Percentiles rank a stretch among this genome's conserved stretches.
These are phyloP conservation scores for Coreius guichenoti DNA, from an alignment of 2,797 vertebrate species.

Conservation along the genomic window DNA sequence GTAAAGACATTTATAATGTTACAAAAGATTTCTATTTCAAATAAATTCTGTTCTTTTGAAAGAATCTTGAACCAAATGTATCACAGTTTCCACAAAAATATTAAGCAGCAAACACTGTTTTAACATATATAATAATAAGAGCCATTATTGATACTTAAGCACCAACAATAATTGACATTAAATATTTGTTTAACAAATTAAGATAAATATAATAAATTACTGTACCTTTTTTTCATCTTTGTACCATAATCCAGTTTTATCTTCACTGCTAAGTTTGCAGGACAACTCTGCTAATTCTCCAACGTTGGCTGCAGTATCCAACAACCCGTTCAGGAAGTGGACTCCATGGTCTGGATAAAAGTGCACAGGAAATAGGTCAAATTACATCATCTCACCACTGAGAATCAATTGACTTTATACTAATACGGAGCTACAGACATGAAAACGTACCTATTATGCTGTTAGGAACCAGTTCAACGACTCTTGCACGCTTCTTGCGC, in stretches of 20 bases:
- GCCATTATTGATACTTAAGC: background rate
- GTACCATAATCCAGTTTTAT: constrained; percentile 82
- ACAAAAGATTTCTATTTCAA: background rate
- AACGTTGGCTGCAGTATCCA: constrained; percentile 73
- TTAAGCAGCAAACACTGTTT: background rate
- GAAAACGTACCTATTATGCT: constrained; percentile 65
- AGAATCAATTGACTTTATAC: background rate
- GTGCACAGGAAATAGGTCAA: background rate
- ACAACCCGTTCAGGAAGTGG: constrained; percentile 81
- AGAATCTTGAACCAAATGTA: background rate
- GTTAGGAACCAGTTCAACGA: constrained; percentile 66
- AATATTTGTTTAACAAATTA: background rate
- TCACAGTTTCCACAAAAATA: background rate
- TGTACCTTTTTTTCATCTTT: constrained; percentile 84
- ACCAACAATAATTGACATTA: background rate
- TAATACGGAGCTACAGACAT: background rate
- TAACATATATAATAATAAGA: background rate
- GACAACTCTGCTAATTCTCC: constrained; percentile 79
- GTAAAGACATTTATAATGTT: background rate
- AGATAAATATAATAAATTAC: background rate
- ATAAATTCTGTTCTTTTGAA: background rate
- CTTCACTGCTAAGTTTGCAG: constrained; percentile 81
- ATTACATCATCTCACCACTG: background rate
- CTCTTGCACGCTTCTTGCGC: constrained; percentile 63
- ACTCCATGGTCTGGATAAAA: constrained; percentile 67